Evolutionary conservation across 1,140 invertebrate species (phyloP).

Genomic region (Solen grandis): DNA sequence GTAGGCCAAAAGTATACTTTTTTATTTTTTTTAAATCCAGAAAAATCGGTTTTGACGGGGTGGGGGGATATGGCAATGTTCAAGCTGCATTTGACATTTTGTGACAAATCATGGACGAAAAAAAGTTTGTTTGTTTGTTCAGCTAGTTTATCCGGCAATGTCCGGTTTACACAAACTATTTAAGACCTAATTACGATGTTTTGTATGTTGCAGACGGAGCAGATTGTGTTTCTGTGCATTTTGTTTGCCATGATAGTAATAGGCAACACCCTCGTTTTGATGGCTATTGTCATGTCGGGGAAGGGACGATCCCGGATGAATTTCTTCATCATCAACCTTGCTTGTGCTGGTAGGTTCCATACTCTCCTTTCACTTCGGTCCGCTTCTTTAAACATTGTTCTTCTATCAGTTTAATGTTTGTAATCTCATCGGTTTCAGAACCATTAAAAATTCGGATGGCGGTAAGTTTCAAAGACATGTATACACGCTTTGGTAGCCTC

Average conservation of each 20-base stretch:
- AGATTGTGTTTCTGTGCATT: constrained; percentile 93
- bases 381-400: too few species aligned
- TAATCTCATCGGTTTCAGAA: not conserved
- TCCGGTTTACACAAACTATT: not conserved
- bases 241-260: constrained; percentile 93
- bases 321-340: constrained; percentile 97
- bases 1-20: too few species aligned
- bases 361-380: not conserved
- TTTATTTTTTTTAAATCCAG: too few species aligned
- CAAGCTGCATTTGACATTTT: too few species aligned
- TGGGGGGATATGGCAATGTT: too few species aligned
- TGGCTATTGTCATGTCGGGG: constrained; percentile 91
- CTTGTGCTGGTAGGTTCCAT: constrained; percentile 88
- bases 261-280: constrained; percentile 92
- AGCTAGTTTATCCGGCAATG: too few species aligned
- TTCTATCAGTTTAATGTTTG: not conserved
- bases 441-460: not conserved
- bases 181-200: constrained; percentile 33
- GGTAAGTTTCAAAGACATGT: not conserved
- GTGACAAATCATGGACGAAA: too few species aligned
- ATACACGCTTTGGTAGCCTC: not conserved
- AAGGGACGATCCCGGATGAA: constrained; percentile 94
- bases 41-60: too few species aligned
- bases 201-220: constrained; percentile 88
- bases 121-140: too few species aligned